phyloP scores from a whole-genome alignment of 2,797 vertebrate genomes.

The Potorous gilbertii region DNA sequence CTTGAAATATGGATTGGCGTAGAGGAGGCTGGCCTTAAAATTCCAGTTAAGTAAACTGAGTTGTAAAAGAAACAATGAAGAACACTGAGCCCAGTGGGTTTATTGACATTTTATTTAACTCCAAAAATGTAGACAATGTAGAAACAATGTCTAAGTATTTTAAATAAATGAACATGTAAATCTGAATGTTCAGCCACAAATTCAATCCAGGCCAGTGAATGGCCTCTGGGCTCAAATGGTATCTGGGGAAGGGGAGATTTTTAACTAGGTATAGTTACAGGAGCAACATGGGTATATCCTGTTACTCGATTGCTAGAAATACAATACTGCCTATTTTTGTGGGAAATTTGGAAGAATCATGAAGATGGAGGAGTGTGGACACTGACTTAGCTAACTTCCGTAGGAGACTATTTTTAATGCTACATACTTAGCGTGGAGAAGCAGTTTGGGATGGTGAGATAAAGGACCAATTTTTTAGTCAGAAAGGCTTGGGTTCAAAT shows the following conservation, averaged over 20 bases:
- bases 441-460: background rate
- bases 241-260: background rate
- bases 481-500: background rate
- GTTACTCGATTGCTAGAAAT: background rate
- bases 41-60: background rate
- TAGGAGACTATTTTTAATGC: background rate
- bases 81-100: background rate
- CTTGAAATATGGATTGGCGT: background rate
- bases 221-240: background rate
- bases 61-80: background rate
- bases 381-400: background rate
- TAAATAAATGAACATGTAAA: background rate
- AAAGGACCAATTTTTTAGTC: background rate
- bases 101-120: background rate
- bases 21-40: background rate
- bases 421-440: background rate
- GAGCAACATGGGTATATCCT: background rate
- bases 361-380: background rate
- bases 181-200: background rate
- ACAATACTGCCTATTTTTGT: background rate
- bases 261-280: background rate
- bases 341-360: background rate
- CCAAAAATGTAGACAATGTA: background rate
- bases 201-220: background rate
- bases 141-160: background rate